phyloP scores from a whole-genome alignment of 2,888 invertebrate species.

The Lydus trimaculatus region DNA sequence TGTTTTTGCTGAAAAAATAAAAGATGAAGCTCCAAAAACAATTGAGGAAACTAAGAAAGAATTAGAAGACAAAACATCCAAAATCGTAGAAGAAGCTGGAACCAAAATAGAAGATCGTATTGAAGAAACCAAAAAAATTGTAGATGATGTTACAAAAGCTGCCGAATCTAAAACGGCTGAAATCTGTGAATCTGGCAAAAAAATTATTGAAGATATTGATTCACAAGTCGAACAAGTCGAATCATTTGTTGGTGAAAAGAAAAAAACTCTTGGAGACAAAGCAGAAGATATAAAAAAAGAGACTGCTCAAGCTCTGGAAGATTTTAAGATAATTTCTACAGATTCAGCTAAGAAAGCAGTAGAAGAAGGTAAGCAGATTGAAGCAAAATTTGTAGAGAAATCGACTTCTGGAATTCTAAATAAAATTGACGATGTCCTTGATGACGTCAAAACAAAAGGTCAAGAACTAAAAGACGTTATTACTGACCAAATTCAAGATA shows the following conservation, averaged over 20 bases:
- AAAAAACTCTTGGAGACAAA: not conserved
- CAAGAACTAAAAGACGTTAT: not conserved
- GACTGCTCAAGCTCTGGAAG: not conserved
- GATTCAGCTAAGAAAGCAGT: slow-evolving; percentile 5
- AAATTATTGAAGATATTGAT: slow-evolving; percentile 15
- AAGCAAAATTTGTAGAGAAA: not conserved
- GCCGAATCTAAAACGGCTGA: slow-evolving; percentile 33
- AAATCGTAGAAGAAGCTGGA: not conserved
- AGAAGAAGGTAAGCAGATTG: not conserved
- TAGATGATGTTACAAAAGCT: slow-evolving; percentile 11
- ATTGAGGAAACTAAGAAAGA: not conserved
- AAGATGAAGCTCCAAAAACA: slow-evolving; percentile 7
- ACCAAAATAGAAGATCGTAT: slow-evolving; percentile 10
- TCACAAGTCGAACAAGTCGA: not conserved
- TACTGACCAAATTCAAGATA: not conserved
- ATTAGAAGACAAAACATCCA: not conserved
- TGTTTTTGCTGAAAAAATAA: slow-evolving; percentile 9
- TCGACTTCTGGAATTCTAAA: not conserved
- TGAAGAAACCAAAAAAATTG: slow-evolving; percentile 10
- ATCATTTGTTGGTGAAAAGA: not conserved
- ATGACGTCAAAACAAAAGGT: not conserved
- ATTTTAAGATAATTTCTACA: not conserved
- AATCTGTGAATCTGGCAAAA: slow-evolving; percentile 40
- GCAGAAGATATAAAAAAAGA: slow-evolving; percentile 8
- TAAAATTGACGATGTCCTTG: not conserved